Base-by-base conservation (phyloP, 2,888 invertebrate genomes). In the Cantharis flavilabris region DNA sequence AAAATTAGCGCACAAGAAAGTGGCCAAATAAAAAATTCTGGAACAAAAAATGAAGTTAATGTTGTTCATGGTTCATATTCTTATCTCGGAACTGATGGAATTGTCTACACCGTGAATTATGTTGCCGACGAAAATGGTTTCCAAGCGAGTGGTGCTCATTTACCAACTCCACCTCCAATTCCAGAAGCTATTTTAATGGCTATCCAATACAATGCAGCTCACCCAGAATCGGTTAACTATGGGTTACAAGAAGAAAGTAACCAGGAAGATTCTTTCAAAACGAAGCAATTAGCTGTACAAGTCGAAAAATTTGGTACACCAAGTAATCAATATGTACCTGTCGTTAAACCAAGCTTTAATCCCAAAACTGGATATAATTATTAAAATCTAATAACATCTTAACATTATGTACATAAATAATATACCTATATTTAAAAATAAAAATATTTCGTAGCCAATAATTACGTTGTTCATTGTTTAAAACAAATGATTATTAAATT, bases 21-120 rank as follows among this genome's bases (percentile, higher is more conserved):
- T 83, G 93, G 91, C 0, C 89, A 89, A 65, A 86, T 93, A 62
- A 87, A 89, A 79, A 93, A 93, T 86, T 90, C 90, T 2, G 92
- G 93, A n/a, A 91, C 91, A 2, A 92, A 93, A 62, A 91, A 93
- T 75, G 91, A 92, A 84, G 90, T 92, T 18, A 90, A 93, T 28
- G 89, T 90, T 10, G 91, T 93, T 13, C 90, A 89, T 62, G 93
- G 93, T 67, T 90, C 91, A 16, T 91, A 91, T 85, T 90, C 91
- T 0, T 93, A 91, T 89, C 87, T 90, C 10, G 92, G 90, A 5
- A 90, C 91, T 11, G 92, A 93, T 82, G 93, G 93, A 2, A 90
- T 90, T 80, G 89, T 91, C 69, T 93, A 92, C 84, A 90, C 91
- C 4, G 91, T 94, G 75, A 91, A 89, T 67, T 92, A 90, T 86